Evolutionary conservation across 2,888 invertebrate genomes (phyloP).

Genomic region (Diarsia mendica): DNA sequence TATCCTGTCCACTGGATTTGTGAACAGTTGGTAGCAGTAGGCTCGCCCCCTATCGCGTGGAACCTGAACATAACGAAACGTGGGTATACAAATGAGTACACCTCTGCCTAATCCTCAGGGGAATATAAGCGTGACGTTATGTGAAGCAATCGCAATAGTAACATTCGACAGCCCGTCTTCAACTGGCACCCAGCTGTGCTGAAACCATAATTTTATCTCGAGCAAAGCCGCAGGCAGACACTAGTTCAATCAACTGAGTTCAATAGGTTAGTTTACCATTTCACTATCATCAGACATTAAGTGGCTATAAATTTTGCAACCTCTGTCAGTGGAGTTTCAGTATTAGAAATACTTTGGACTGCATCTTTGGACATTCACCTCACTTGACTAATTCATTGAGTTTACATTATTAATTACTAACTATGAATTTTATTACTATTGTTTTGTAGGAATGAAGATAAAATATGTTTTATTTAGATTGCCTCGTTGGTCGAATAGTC

Average conservation of each 20-base stretch:
- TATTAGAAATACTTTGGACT: constrained; percentile 14
- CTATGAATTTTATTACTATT: not conserved
- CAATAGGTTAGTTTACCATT: constrained; percentile 58
- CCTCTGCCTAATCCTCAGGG: no score
- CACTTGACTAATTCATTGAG: constrained; percentile 14
- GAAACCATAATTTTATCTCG: not conserved
- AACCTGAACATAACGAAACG: no score
- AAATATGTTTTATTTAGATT: not conserved
- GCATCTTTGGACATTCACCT: constrained; percentile 38
- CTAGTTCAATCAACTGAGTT: constrained; percentile 40
- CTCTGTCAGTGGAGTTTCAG: constrained; percentile 12
- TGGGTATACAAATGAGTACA: no score
- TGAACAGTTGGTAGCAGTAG: no score
- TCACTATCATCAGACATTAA: constrained; percentile 54
- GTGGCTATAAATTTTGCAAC: constrained; percentile 59
- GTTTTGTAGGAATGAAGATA: not conserved
- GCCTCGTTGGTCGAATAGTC: no score
- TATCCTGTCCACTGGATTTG: no score
- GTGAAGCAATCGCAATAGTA: not conserved
- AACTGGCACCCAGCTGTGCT: not conserved
- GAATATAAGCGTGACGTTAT: no score
- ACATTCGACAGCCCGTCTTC: not conserved
- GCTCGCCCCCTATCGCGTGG: no score
- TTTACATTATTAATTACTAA: not conserved
- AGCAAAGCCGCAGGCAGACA: constrained; percentile 3